Base-by-base conservation (phyloP, 1,140 invertebrate genomes). In the Bombus ignitus region DNA sequence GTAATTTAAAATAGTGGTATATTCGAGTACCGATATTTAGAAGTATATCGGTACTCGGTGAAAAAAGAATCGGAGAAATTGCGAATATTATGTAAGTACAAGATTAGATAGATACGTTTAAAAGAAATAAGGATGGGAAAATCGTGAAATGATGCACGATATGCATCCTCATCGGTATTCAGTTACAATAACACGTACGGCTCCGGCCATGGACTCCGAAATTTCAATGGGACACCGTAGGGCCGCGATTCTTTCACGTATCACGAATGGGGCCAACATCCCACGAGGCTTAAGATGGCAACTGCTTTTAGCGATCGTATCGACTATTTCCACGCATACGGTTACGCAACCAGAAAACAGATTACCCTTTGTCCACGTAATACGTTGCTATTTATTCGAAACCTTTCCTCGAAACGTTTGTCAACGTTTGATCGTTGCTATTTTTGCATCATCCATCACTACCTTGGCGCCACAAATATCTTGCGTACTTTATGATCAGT, bases 111-210 rank as follows among this genome's bases (percentile, higher is more conserved):
- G 35, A 70, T 10, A 59, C 1, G 6, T 28, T n/a, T 53, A 32
- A 28, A 39, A 37, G 28, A 18, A 42, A 44, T 10, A 62, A 42
- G 42, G 82, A 37, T 39, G n/a, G 37, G 15, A 62, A 76, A 70
- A 39, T 81, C 42, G 84, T 65, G 70, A 77, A 65, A 86, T 53
- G 81, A 89, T 87, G 78, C 82, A 35, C 72, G 72, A 65, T 73
- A 85, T 90, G 90, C 88, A 89, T 87, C 86, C 73, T 90, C 89
- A 94, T 93, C 91, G 88, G 93, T 93, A 94, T 93, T 93, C 92
- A 90, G 85, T 73, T 88, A 81, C 59, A 82, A 76, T 39, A 39
- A 53, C 86, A 53, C 82, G 86, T 81, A 70, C 81, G 75, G 25
- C 59, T 12, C 53, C 87, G 84, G 79, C 77, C 83, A 57, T 73